These are phyloP conservation scores for Carapus acus DNA, from an alignment of 2,797 vertebrate genomes.

Conservation along the genomic window DNA sequence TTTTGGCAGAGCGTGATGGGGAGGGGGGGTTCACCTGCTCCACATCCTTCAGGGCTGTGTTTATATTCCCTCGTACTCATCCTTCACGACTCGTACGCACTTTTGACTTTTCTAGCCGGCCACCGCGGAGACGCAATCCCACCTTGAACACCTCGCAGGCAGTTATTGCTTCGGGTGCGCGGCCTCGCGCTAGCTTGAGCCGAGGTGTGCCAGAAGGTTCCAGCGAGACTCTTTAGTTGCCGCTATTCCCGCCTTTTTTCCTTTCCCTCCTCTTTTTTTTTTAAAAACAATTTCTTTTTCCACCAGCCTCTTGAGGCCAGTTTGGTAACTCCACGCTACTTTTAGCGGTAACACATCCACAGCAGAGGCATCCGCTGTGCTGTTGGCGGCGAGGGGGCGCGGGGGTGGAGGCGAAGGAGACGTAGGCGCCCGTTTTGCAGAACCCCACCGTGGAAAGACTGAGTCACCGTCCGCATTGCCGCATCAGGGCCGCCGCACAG, in stretches of 20 bases:
- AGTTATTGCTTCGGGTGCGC: slow-evolving; percentile 20
- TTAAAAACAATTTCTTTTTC: slow-evolving; percentile 9
- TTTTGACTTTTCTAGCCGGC: slow-evolving; percentile 8
- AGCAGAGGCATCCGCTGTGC: slow-evolving; percentile 24
- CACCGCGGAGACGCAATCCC: slow-evolving; percentile 3
- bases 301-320: neutral
- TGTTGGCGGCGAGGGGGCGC: slow-evolving; percentile 22
- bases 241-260: neutral
- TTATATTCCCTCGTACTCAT: slow-evolving; percentile 18
- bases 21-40: slow-evolving; percentile 30
- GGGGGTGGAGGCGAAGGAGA: slow-evolving; percentile 44
- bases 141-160: slow-evolving; percentile 11
- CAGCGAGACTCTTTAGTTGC: slow-evolving; percentile 5
- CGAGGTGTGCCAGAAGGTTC: neutral
- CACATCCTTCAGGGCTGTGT: slow-evolving; percentile 23
- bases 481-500: slow-evolving; percentile 20
- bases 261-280: too few species aligned
- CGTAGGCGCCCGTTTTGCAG: slow-evolving; percentile 48
- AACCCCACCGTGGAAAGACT: slow-evolving; percentile 52
- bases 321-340: slow-evolving; percentile 4
- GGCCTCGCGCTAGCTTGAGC: slow-evolving; percentile 5
- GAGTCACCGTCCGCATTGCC: slow-evolving; percentile 55
- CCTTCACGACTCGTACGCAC: slow-evolving; percentile 24
- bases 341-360: slow-evolving; percentile 13
- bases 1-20: slow-evolving; percentile 30